These are phyloP conservation scores for Odobenus rosmarus DNA, from an alignment of 2,113 vertebrate species.

Conservation along the genomic window DNA sequence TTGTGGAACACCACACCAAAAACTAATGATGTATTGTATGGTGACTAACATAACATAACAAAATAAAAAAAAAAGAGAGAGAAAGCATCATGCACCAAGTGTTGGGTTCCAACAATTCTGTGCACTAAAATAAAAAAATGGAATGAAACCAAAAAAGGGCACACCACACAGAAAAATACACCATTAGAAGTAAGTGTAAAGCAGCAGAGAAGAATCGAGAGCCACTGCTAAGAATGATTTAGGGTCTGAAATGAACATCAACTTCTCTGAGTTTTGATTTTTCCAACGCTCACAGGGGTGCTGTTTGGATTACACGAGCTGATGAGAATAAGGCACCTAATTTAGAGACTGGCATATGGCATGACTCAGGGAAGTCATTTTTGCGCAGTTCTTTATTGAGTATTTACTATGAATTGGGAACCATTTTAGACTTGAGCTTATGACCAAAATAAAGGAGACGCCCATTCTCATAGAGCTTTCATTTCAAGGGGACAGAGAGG, in stretches of 20 bases:
- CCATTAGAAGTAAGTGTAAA: neutral
- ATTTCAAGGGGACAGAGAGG: neutral
- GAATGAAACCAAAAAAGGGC: neutral
- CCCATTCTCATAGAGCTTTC: neutral
- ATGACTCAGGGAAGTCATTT: neutral
- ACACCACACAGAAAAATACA: neutral
- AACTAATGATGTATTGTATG: too few species aligned
- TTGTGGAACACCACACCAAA: too few species aligned
- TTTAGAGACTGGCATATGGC: neutral
- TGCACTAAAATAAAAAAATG: neutral
- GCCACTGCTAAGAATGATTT: neutral
- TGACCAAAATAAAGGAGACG: neutral
- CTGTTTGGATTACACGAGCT: neutral
- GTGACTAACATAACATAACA: too few species aligned
- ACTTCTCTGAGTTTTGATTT: slow-evolving; percentile 17
- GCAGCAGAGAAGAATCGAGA: neutral
- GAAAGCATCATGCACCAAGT: neutral
- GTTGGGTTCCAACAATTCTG: neutral
- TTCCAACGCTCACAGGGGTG: neutral
- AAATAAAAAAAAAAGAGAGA: neutral
- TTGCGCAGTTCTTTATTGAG: neutral
- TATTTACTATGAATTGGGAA: neutral
- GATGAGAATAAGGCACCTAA: neutral
- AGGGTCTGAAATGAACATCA: neutral
- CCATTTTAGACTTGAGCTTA: neutral